phyloP scores from a whole-genome alignment of 2,113 vertebrate genomes.

The Phalacrocorax carbo region DNA sequence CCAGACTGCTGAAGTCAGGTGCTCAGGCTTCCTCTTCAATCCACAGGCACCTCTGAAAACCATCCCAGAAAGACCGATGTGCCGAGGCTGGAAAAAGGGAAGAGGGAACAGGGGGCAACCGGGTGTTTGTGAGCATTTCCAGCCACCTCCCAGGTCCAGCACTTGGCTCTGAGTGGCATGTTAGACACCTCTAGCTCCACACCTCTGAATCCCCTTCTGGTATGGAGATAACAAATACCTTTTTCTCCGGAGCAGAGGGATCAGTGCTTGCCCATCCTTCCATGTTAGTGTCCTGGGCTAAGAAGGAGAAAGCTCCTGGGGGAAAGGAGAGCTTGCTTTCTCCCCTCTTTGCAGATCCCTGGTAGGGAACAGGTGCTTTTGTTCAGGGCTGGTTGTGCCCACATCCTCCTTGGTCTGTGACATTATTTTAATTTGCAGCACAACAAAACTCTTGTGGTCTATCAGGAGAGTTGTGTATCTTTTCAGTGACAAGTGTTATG shows the following conservation, averaged over 20 bases:
- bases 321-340: background rate
- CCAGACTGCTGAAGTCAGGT: constrained; percentile 35
- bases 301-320: background rate
- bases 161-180: background rate
- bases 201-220: background rate
- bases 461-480: background rate
- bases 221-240: background rate
- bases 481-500: background rate
- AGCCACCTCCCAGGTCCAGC: background rate
- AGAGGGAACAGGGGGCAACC: background rate
- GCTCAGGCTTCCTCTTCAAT: constrained; percentile 17
- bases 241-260: background rate
- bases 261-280: background rate
- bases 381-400: background rate
- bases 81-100: background rate
- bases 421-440: background rate
- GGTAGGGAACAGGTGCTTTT: background rate
- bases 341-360: background rate
- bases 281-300: background rate
- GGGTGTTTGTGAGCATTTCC: constrained; percentile 3
- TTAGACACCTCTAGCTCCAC: background rate
- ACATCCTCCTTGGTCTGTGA: background rate
- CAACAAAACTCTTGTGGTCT: background rate
- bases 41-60: constrained; percentile 16
- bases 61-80: background rate